Evolutionary conservation across 2,888 invertebrate species (phyloP), one percentile per base, ranked within the genome.

Genomic region (Copidosoma aretas): DNA sequence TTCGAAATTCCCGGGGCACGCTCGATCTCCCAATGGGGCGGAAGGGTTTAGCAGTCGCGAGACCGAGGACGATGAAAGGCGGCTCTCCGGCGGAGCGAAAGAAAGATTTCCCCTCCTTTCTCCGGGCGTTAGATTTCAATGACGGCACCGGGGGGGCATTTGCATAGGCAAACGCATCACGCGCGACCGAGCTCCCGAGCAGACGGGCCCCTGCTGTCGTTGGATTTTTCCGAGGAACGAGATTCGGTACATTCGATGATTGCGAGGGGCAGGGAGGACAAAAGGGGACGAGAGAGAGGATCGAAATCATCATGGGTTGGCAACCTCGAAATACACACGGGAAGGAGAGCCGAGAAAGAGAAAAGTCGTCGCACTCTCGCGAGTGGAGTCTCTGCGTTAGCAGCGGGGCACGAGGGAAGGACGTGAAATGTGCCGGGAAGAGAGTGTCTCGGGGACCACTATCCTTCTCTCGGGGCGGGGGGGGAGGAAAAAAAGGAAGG

Each of bases 111-210:
- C n/a, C 5, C 24, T 10, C 15, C 12, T 56, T 32, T 32, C 56
- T 19, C 14, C 22, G 1, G 62, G 25, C 39, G 63, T 59, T 49
- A 25, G 32, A 66, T 70, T 58, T 57, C 51, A 12, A 4, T 41
- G 60, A 43, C 52, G 64, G 41, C 15, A 22, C 3, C 21, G 39
- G 58, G 75, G 17, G 32, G 43, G 54, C 53, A 80, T 80, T 77
- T 77, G 75, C 78, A 79, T 80, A 79, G 70, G 74, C 75, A 78
- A 79, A 78, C 76, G 73, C n/a, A n/a, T n/a, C n/a, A n/a, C n/a
- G n/a, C n/a, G n/a, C n/a, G n/a, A n/a, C n/a, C n/a, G n/a, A n/a
- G n/a, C n/a, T n/a, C n/a, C n/a, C n/a, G n/a, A n/a, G n/a, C n/a
- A n/a, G n/a, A n/a, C n/a, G n/a, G n/a, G n/a, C n/a, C n/a, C n/a